Percentiles rank a stretch among this genome's conserved stretches.
phyloP scores from a whole-genome alignment of 2,113 vertebrate species.

The Cromileptes altivelis region DNA sequence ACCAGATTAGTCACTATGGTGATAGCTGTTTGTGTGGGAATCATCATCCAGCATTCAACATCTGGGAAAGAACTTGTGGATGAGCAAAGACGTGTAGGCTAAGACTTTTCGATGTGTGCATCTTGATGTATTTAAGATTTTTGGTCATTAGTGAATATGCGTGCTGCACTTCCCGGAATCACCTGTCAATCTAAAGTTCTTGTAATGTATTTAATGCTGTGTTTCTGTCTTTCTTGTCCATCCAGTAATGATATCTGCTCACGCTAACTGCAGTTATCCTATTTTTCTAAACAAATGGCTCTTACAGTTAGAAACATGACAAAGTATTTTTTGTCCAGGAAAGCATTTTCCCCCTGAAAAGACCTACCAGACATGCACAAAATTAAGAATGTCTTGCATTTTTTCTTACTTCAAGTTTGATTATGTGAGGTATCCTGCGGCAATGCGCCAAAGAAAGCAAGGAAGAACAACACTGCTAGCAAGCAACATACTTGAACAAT shows the following conservation, averaged over 20 bases:
- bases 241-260: neutral
- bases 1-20: conserved; percentile 45
- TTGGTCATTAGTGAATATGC: conserved; percentile 6
- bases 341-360: neutral
- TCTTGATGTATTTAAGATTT: conserved; percentile 6
- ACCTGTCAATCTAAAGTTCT: conserved; percentile 11
- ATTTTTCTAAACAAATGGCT: neutral
- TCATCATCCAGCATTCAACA: conserved; percentile 35
- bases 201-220: neutral
- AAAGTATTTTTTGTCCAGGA: neutral
- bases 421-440: neutral
- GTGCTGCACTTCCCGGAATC: conserved; percentile 11
- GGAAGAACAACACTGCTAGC: neutral
- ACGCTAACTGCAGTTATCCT: neutral
- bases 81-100: conserved; percentile 1
- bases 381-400: too few relatives aligned
- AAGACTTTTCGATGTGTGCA: conserved; percentile 1
- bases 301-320: conserved; percentile 1
- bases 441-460: neutral
- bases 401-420: too few relatives aligned
- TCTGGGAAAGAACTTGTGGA: conserved; percentile 46
- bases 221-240: neutral
- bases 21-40: conserved; percentile 53
- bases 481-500: neutral
- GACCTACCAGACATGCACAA: too few relatives aligned